Evolutionary conservation across 1,140 invertebrate genomes (phyloP).

Genomic region (Drosophila persimilis): DNA sequence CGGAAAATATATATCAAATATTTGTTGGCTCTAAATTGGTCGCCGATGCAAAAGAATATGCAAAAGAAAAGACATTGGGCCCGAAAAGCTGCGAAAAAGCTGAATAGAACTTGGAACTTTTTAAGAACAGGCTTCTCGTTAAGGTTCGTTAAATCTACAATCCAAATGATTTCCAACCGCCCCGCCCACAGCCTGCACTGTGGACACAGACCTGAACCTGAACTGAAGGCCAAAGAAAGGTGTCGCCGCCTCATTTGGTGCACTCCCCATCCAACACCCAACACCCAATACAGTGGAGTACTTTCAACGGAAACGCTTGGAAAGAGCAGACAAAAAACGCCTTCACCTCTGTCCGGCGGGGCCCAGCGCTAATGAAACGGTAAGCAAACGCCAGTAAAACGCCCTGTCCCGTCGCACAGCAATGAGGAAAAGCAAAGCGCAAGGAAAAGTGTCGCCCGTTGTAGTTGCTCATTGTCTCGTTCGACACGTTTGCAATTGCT

Average conservation of each 20-base stretch:
- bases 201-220: neutral
- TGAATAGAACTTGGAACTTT: no score
- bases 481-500: slow-evolving; percentile 28
- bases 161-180: no score
- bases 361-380: slow-evolving; percentile 18
- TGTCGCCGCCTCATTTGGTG: slow-evolving; percentile 9
- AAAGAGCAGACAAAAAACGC: slow-evolving; percentile 24
- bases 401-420: neutral
- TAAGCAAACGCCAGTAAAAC: slow-evolving; percentile 19
- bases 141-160: no score
- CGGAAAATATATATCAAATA: no score
- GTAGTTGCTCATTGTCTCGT: slow-evolving; percentile 14
- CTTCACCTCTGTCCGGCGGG: slow-evolving; percentile 23
- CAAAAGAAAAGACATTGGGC: no score
- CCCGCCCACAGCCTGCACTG: no score
- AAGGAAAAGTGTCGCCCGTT: slow-evolving; percentile 45
- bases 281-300: neutral
- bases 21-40: no score
- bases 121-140: no score
- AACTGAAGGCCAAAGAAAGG: slow-evolving; percentile 19
- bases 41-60: no score
- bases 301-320: slow-evolving; percentile 36
- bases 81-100: no score
- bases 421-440: slow-evolving; percentile 30
- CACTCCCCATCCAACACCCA: neutral